Evolutionary conservation across 1,140 invertebrate genomes (phyloP), one percentile per base, ranked within the genome.

Genomic region (Macrostomum lignano): DNA sequence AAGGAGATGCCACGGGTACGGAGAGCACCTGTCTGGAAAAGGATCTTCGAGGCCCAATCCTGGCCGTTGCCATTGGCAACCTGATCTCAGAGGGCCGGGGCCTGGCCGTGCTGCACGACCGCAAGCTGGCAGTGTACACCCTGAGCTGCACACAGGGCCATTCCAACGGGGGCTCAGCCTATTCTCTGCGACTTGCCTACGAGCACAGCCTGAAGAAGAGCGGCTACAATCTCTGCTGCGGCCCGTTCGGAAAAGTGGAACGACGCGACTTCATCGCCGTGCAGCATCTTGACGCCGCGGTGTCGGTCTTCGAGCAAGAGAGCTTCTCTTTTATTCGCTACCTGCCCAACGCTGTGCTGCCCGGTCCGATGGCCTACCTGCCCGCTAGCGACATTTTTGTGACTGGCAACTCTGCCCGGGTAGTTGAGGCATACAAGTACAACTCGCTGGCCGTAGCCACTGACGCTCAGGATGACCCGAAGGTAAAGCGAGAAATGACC

Each of bases 241-340:
- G 77, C 14, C 64, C 70, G 1, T 84, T 84, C 60, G 77, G 77
- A 1, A 69, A 67, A 20, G 66, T 68, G 3, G 66, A 56, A 67
- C 54, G 60, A 3, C 63, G 71, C 45, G 74, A 81, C 55, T 74
- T 78, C 43, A 63, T 81, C 21, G 78, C 74, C 49, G 67, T 82
- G 2, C 75, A 79, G 50, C 72, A 70, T 14, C 51, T 82, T 31
- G 76, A 84, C 54, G 75, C 76, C 1, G 67, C 68, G 11, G 46
- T 84, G 2, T 65, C 67, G 22, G 72, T 84, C 44, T 82, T 71
- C 55, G 79, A 86, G 48, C 75, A 84, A 54, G 77, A 84, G 48
- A 67, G 68, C 20, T 71, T 72, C 48, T 62, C 70, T 14, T 77
- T 78, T 44, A 65, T 63, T 41, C 68, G 72, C 31, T 63, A 67